These are phyloP conservation scores for Linnaemya tessellans DNA, from an alignment of 2,888 invertebrate species.

Conservation along the genomic window DNA sequence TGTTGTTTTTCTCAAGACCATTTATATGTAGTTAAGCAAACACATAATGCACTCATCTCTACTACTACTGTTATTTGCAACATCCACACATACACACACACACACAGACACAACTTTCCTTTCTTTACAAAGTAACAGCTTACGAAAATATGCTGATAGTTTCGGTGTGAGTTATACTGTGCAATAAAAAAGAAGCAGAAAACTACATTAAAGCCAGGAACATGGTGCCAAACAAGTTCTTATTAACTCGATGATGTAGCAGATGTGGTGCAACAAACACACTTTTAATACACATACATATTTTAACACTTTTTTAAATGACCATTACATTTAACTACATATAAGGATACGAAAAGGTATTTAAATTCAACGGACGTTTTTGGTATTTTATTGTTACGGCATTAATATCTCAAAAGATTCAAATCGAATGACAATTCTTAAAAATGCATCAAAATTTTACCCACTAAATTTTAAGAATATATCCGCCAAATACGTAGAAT, in stretches of 20 bases:
- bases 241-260: conserved; percentile 66
- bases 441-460: no score
- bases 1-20: conserved; percentile 30
- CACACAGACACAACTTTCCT: neutral
- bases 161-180: neutral
- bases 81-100: neutral
- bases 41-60: conserved; percentile 13
- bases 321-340: neutral
- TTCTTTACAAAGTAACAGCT: conserved; percentile 34
- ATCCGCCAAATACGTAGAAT: no score
- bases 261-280: conserved; percentile 67
- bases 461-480: no score
- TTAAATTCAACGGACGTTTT: no score
- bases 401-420: no score
- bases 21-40: conserved; percentile 60
- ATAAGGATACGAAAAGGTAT: no score
- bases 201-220: conserved; percentile 53
- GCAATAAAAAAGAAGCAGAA: conserved; percentile 1
- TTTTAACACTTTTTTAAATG: neutral
- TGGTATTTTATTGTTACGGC: no score
- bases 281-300: conserved; percentile 30
- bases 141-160: conserved; percentile 33
- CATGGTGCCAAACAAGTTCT: conserved; percentile 65
- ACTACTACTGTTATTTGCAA: neutral
- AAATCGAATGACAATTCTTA: no score